Percentiles rank a stretch among this genome's conserved stretches.
These are phyloP conservation scores for Hesperophylax magnus DNA, from an alignment of 1,140 invertebrate species.

Conservation along the genomic window DNA sequence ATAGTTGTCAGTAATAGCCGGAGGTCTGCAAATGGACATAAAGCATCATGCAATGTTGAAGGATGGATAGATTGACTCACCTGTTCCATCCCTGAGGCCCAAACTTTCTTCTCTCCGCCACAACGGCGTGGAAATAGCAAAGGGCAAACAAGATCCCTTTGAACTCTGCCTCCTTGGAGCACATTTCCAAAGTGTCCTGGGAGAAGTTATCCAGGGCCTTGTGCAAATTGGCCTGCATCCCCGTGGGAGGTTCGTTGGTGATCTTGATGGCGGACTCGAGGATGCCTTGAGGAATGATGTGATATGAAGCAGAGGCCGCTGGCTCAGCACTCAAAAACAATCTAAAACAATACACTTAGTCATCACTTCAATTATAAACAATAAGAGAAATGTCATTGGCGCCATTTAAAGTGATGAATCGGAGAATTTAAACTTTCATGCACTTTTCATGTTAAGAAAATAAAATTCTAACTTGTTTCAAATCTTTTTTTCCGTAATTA, in stretches of 20 bases:
- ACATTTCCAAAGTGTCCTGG: constrained; percentile 94
- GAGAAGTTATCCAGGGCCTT: constrained; percentile 95
- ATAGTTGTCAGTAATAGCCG: too few species aligned
- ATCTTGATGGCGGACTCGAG: constrained; percentile 96
- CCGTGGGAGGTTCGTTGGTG: constrained; percentile 95
- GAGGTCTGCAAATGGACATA: too few species aligned
- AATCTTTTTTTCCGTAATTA: too few species aligned
- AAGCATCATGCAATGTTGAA: too few species aligned
- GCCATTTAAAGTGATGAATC: too few species aligned
- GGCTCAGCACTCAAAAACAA: constrained; percentile 77
- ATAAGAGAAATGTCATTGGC: too few species aligned
- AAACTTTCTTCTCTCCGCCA: constrained; percentile 93
- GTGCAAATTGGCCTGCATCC: constrained; percentile 94
- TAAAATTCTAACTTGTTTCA: too few species aligned
- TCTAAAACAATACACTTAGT: constrained; percentile 57
- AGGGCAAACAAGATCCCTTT: constrained; percentile 93
- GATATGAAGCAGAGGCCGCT: constrained; percentile 69
- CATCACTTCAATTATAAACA: too few species aligned
- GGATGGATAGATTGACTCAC: constrained; percentile 55
- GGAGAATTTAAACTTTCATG: too few species aligned
- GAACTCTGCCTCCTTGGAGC: constrained; percentile 94
- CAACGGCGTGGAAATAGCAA: constrained; percentile 96
- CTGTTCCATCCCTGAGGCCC: constrained; percentile 96
- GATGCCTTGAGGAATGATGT: constrained; percentile 83
- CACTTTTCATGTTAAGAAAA: too few species aligned